Evolutionary conservation across 2,113 vertebrate genomes (phyloP).

Genomic region (Rousettus leschenaultii): DNA sequence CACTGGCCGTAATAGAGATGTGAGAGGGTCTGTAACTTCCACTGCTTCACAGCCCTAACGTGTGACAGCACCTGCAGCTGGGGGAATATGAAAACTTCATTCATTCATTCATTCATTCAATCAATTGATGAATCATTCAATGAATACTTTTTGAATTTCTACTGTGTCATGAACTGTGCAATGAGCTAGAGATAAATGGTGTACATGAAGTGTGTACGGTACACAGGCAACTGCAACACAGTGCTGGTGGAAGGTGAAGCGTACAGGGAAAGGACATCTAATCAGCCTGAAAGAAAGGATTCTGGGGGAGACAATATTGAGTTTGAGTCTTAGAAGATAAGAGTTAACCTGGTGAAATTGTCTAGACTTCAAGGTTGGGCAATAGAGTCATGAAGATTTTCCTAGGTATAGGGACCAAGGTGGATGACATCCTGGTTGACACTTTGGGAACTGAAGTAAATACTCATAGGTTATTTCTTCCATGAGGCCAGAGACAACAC

Average conservation of each 20-base stretch:
- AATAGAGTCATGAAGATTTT: not conserved
- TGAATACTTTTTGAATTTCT: not conserved
- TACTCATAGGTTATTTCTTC: not conserved
- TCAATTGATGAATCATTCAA: not conserved
- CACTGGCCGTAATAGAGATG: not conserved
- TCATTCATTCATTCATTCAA: not conserved
- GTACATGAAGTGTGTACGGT: not conserved
- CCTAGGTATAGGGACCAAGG: not conserved
- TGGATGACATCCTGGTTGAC: not conserved
- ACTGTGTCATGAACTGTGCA: not conserved
- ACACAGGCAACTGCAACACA: not conserved
- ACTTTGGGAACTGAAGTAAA: not conserved
- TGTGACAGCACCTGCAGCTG: fast-evolving
- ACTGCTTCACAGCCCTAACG: not conserved
- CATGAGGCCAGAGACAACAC: not conserved
- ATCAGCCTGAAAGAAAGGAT: not conserved
- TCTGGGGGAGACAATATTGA: not conserved
- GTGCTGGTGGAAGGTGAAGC: not conserved
- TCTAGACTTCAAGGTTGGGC: not conserved
- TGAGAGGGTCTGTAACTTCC: not conserved
- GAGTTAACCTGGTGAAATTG: not conserved
- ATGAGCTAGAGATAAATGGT: not conserved
- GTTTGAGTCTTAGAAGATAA: not conserved
- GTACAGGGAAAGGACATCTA: too few relatives aligned
- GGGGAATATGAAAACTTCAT: not conserved